Conservation (phyloP, 2,888 invertebrate species). For the Schrankia costaestrigalis region DNA sequence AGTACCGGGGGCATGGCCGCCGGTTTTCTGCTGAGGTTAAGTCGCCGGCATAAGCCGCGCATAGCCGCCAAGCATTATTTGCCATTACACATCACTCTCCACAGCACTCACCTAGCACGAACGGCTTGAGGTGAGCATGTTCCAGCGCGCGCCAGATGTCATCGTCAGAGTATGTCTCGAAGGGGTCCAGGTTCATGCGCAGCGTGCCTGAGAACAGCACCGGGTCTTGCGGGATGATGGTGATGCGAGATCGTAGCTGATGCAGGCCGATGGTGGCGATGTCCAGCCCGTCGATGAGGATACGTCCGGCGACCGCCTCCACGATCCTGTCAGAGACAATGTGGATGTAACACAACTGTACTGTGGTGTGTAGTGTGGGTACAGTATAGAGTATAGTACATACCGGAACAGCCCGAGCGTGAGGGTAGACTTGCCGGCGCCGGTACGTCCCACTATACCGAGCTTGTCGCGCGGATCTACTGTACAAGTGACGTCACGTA, state of each 20-base stretch:
- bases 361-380: no score
- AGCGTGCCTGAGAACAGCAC: constrained; percentile 96
- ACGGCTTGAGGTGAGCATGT: constrained; percentile 92
- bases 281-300: constrained; percentile 91
- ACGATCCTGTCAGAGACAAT: constrained; percentile 59
- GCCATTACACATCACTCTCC: background rate
- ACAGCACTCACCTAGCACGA: constrained; percentile 83
- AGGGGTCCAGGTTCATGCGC: constrained; percentile 96
- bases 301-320: constrained; percentile 90
- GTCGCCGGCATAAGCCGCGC: no score
- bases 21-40: no score
- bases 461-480: constrained; percentile 93
- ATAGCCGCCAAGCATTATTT: no score
- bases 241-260: constrained; percentile 89
- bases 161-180: constrained; percentile 87
- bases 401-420: constrained; percentile 88
- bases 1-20: no score
- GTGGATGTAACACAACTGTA: no score
- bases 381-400: background rate
- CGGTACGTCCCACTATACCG: constrained; percentile 94
- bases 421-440: constrained; percentile 95
- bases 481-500: constrained; percentile 88
- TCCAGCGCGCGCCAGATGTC: constrained; percentile 94
- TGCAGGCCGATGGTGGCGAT: constrained; percentile 91
- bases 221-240: constrained; percentile 96